Evolutionary conservation across 2,888 invertebrate species (phyloP), one percentile per base, ranked within the genome.

Genomic region (Dryomyza anilis): DNA sequence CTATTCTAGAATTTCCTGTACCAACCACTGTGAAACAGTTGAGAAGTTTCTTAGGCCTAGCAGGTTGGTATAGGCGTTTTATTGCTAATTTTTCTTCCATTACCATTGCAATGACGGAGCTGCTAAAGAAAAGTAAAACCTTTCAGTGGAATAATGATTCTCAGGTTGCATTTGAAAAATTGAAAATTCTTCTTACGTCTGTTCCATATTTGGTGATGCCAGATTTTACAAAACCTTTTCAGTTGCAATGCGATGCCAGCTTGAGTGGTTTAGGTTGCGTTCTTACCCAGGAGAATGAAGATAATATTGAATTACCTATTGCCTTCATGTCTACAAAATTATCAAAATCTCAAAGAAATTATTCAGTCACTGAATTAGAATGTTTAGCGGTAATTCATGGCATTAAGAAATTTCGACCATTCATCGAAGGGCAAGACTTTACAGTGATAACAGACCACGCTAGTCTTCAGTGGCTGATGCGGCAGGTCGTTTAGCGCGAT

Each of bases 311-410:
- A n/a, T n/a, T n/a, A n/a, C n/a, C n/a, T n/a, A 68, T 68, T 21
- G 64, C 68, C 1, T 68, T 58, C 25, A 59, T 65, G 63, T 68
- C 68, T 0, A 43, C 64, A 25, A 69, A 69, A 30, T 25, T 69
- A 3, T 66, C 66, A 3, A 60, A 56, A 5, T 64, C 67, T 3
- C 69, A 69, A 27, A 27, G 39, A 3, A 56, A 56, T 19, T 56
- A 57, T 21, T 30, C 57, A 16, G 57, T 57, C 2, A 43, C 57
- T 16, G 43, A 57, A 19, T 12, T 57, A n/a, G 64, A 63, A 45
- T 67, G 62, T 30, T 27, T 64, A 14, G 63, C 65, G 1, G 61
- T 64, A 3, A 45, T 67, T 4, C 25, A 56, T 4, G 56, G 53
- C 10, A 64, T 66, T 8, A 57, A 57, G 45, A 57, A 57, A 25